Evolutionary conservation across 2,888 invertebrate species (phyloP).

Genomic region (Dastarcus helophoroides): DNA sequence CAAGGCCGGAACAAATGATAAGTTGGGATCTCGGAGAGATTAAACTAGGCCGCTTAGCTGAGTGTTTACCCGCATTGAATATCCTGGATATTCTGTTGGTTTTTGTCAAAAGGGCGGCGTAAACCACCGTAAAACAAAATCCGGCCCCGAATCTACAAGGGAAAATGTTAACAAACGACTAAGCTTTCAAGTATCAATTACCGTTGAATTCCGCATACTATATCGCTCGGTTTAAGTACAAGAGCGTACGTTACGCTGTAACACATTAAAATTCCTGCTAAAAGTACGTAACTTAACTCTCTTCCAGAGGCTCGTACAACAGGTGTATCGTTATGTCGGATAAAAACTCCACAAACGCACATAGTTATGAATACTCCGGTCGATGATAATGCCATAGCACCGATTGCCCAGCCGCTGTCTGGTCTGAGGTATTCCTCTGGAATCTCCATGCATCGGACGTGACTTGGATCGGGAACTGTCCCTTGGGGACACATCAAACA

Average conservation of each 20-base stretch:
- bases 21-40: conserved; percentile 87
- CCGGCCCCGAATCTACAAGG: conserved; percentile 70
- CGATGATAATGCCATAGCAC: conserved; percentile 81
- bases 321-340: conserved; percentile 76
- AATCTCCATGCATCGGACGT: conserved; percentile 62
- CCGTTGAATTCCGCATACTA: conserved; percentile 85
- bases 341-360: conserved; percentile 47
- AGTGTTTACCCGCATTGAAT: conserved; percentile 92
- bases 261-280: conserved; percentile 82
- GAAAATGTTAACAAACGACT: too few relatives aligned
- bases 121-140: conserved; percentile 93
- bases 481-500: conserved; percentile 76
- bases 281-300: conserved; percentile 80
- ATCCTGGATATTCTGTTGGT: conserved; percentile 95
- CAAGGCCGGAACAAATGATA: conserved; percentile 76
- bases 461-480: conserved; percentile 66
- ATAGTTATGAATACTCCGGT: conserved; percentile 65
- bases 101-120: conserved; percentile 92
- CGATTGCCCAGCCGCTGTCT: conserved; percentile 84
- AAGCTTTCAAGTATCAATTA: conserved; percentile 30
- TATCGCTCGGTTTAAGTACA: conserved; percentile 74
- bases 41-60: conserved; percentile 87
- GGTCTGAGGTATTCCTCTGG: conserved; percentile 72
- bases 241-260: conserved; percentile 88
- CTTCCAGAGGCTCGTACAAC: conserved; percentile 94